These are phyloP conservation scores for Cryptoblepharus egeriae DNA, from an alignment of 2,797 vertebrate species.

Conservation along the genomic window DNA sequence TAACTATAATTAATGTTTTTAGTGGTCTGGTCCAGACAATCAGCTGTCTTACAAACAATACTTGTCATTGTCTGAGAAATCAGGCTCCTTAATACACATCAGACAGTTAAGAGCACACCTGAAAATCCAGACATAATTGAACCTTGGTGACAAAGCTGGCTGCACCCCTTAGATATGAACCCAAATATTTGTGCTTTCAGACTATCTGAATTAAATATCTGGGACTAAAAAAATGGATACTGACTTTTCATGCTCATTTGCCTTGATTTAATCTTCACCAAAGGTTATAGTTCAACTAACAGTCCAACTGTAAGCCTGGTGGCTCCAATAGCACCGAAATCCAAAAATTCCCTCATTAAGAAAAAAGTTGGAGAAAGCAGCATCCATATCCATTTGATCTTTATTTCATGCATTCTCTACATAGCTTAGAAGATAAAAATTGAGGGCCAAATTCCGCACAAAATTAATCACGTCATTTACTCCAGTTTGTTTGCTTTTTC, in stretches of 20 bases:
- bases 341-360: conserved; percentile 1
- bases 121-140: not conserved
- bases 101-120: not conserved
- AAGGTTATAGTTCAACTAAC: not conserved
- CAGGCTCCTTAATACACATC: conserved; percentile 25
- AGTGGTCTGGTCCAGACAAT: not conserved
- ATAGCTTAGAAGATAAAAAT: not conserved
- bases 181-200: not conserved
- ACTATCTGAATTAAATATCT: not conserved
- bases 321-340: not conserved
- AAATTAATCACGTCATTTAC: too few relatives aligned
- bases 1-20: not conserved
- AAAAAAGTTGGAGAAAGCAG: conserved; percentile 6
- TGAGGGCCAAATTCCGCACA: too few relatives aligned
- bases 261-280: not conserved
- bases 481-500: too few relatives aligned
- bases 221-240: conserved; percentile 1
- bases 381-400: not conserved
- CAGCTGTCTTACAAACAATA: not conserved
- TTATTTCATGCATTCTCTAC: not conserved
- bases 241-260: not conserved
- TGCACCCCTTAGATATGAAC: not conserved
- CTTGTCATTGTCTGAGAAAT: not conserved
- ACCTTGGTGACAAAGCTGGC: not conserved
- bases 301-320: too few relatives aligned